phyloP scores from a whole-genome alignment of 2,797 vertebrate species.

The Argentina silus region DNA sequence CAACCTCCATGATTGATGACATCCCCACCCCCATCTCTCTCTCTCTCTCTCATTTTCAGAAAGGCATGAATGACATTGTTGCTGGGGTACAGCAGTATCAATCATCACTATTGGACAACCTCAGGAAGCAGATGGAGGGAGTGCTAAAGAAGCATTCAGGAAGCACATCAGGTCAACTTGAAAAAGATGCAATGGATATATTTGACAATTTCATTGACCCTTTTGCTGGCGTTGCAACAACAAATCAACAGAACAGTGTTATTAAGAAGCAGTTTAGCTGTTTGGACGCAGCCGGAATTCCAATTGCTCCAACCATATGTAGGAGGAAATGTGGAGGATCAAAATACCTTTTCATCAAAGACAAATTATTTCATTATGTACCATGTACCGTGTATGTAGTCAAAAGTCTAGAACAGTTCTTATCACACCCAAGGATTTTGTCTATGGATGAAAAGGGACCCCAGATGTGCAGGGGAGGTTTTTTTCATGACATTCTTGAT shows the following conservation, averaged over 20 bases:
- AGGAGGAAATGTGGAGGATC: slow-evolving; percentile 26
- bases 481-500: not conserved
- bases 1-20: too few species aligned
- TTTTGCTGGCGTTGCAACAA: slow-evolving; percentile 17
- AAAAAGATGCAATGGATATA: slow-evolving; percentile 25
- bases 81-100: too few species aligned
- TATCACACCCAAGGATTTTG: slow-evolving; percentile 25
- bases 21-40: too few species aligned
- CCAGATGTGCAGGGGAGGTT: slow-evolving; percentile 11
- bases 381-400: too few species aligned
- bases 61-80: too few species aligned
- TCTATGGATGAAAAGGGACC: slow-evolving; percentile 35
- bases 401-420: too few species aligned
- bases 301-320: slow-evolving; percentile 15
- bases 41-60: too few species aligned
- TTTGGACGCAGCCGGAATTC: slow-evolving; percentile 24
- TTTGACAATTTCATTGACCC: slow-evolving; percentile 27
- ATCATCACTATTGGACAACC: too few species aligned
- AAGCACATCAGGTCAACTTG: too few species aligned
- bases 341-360: slow-evolving; percentile 25
- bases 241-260: slow-evolving; percentile 21
- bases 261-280: slow-evolving; percentile 22
- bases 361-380: slow-evolving; percentile 43
- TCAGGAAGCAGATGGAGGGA: too few species aligned
- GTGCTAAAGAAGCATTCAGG: too few species aligned